Conservation (phyloP, 1,140 invertebrate species). For the Dendrolimus punctatus region DNA sequence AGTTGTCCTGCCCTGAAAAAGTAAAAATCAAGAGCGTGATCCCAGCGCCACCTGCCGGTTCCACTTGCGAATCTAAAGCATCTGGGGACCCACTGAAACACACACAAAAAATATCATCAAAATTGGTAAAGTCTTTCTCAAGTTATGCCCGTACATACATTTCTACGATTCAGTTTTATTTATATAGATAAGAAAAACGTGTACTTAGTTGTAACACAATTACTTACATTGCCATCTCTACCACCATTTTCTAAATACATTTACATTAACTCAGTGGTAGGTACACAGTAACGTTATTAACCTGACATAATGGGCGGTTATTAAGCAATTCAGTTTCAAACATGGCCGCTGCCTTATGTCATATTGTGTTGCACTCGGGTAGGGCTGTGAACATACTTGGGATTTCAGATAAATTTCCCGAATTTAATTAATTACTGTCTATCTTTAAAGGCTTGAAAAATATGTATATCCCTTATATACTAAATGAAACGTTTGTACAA, state of each 20-base stretch:
- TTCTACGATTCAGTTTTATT: too few relatives aligned
- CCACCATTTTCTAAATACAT: neutral
- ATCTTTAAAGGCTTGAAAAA: neutral
- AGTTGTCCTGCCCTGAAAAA: too few relatives aligned
- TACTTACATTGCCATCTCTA: neutral
- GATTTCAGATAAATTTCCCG: neutral
- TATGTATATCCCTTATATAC: neutral
- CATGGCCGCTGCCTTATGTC: slow-evolving; percentile 32
- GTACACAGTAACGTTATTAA: slow-evolving; percentile 45
- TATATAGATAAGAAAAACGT: neutral
- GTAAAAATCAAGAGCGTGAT: too few relatives aligned
- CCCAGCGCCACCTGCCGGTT: too few relatives aligned
- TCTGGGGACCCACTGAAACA: too few relatives aligned
- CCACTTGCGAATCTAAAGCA: too few relatives aligned
- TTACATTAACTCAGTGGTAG: slow-evolving; percentile 17
- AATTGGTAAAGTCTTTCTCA: too few relatives aligned
- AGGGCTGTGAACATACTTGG: neutral
- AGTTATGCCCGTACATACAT: too few relatives aligned
- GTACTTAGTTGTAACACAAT: slow-evolving; percentile 1
- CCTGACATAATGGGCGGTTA: slow-evolving; percentile 55
- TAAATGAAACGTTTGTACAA: neutral
- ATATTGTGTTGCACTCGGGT: slow-evolving; percentile 2
- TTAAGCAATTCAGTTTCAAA: slow-evolving; percentile 54
- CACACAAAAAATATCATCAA: too few relatives aligned
- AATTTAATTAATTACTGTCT: too few relatives aligned